Evolutionary conservation across 1,140 invertebrate genomes (phyloP), one percentile per base, ranked within the genome.

Genomic region (Nephila pilipes): DNA sequence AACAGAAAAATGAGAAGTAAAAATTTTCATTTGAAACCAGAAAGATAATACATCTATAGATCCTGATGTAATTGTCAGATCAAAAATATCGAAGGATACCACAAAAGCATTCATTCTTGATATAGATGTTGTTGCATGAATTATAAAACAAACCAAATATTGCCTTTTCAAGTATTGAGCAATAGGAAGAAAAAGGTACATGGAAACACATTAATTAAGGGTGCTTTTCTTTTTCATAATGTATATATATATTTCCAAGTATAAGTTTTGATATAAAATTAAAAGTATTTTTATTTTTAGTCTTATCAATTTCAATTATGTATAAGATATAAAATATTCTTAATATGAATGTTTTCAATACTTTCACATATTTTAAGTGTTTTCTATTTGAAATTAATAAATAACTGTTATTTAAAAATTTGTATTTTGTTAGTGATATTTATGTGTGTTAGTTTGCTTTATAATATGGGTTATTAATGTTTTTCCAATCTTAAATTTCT

Each of bases 31-130:
- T 95, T 96, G 99, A 89, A 99, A 99, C 96, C 99, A 99, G 95
- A 99, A 99, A 96, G 97, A 99, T 95, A 99, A 99, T 95, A 99
- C 99, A 0, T 96, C 96, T 38, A 99, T 99, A 95, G 99, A 99
- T 97, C 99, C 99, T 16, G 99, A 99, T 96, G 97, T 99, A 32
- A 97, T 99, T 94, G 95, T 96, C 1, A 96, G 98, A 10, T 96
- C 96, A 16, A 94, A 95, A 54, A 88, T 93, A 80, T 94, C 97
- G 63, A 96, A 96, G 85, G 96, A 96, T 0, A 94, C 95, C 0
- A 97, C 99, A 0, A 96, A 96, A 81, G 98, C 97, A 75, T 99
- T 98, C 95, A 98, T 99, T 94, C 95, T 99, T 83, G 99, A 99
- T 96, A 98, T 98, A 93, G 99, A 99, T 96, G 98, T 98, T 46